A percentile compares a stretch with the other conserved stretches of the same genome.
Evolutionary conservation across 2,888 invertebrate species (phyloP).

Genomic region (Physocephala rufipes): DNA sequence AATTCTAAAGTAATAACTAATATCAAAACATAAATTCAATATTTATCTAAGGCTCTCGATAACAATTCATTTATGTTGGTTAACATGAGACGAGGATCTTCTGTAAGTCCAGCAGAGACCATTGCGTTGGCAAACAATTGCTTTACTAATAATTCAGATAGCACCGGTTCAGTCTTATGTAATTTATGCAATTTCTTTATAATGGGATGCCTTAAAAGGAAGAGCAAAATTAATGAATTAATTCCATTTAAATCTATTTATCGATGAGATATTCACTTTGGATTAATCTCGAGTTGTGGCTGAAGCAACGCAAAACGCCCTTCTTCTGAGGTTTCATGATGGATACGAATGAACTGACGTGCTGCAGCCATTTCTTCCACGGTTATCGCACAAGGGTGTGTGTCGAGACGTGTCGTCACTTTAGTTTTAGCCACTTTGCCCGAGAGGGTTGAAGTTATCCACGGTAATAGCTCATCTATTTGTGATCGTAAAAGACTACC

Average conservation of each 20-base stretch:
- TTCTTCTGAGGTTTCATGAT: slow-evolving; percentile 83
- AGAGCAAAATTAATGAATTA: slow-evolving; percentile 12
- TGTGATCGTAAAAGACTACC: slow-evolving; percentile 78
- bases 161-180: slow-evolving; percentile 76
- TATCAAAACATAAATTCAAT: slow-evolving; percentile 60
- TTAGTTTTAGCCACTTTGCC: slow-evolving; percentile 86
- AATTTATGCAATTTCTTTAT: slow-evolving; percentile 87
- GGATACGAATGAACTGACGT: slow-evolving; percentile 91
- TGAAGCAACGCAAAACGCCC: slow-evolving; percentile 86
- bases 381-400: slow-evolving; percentile 93
- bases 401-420: slow-evolving; percentile 83
- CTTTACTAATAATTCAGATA: slow-evolving; percentile 85
- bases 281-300: slow-evolving; percentile 93
- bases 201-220: slow-evolving; percentile 78
- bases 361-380: slow-evolving; percentile 98
- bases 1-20: background rate
- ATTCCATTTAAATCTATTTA: background rate
- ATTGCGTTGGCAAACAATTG: slow-evolving; percentile 95
- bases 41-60: slow-evolving; percentile 81
- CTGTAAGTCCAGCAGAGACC: slow-evolving; percentile 92
- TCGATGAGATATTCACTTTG: slow-evolving; percentile 78
- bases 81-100: slow-evolving; percentile 88
- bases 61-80: slow-evolving; percentile 88
- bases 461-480: slow-evolving; percentile 80
- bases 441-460: slow-evolving; percentile 79